Conservation (phyloP, 37 sponge, comb jelly and placozoan genomes). For the Oscarella lobularis region DNA sequence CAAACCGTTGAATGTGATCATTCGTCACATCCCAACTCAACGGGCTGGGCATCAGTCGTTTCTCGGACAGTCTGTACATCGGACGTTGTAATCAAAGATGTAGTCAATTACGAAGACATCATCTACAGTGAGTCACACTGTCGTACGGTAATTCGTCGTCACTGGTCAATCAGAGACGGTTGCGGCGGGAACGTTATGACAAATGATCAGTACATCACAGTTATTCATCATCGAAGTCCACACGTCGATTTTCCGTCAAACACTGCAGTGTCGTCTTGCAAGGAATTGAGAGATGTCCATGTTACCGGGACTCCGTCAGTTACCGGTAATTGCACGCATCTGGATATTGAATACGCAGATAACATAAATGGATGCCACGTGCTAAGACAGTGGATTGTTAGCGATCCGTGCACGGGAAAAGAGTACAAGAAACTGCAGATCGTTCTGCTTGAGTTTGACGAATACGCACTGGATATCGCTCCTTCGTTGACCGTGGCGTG, state of each 20-base stretch:
- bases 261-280: background rate
- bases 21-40: background rate
- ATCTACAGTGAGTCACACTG: background rate
- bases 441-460: background rate
- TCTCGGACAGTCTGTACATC: too few species aligned
- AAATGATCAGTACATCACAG: background rate
- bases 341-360: background rate
- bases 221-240: background rate
- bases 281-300: background rate
- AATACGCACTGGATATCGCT: too few species aligned
- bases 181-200: background rate
- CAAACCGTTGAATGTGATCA: background rate
- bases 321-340: background rate
- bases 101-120: background rate
- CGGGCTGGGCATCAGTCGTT: constrained; percentile 1
- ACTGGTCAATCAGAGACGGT: background rate
- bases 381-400: background rate
- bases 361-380: background rate
- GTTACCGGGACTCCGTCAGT: background rate
- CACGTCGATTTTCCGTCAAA: background rate
- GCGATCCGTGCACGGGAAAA: background rate
- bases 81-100: too few species aligned
- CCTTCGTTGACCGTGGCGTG: too few species aligned
- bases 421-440: background rate
- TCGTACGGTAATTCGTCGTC: background rate